A percentile compares a stretch with the other conserved stretches of the same genome.
Evolutionary conservation across 2,797 vertebrate genomes (phyloP).

Genomic region (Scolopax bukidnonensis): DNA sequence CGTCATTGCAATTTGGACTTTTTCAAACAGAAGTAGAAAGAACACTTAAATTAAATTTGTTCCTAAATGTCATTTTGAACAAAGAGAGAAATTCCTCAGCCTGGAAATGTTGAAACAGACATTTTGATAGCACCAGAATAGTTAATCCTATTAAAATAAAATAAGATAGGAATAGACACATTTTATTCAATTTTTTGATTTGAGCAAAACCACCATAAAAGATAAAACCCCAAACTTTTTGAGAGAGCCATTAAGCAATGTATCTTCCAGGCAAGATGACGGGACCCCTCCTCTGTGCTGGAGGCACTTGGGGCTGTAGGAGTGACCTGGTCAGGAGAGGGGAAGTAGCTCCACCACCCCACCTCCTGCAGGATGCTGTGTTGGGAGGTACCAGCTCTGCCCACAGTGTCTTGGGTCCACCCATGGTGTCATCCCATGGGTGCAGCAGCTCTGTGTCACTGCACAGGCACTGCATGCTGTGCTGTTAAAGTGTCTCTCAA

Average conservation of each 20-base stretch:
- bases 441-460: background rate
- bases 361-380: background rate
- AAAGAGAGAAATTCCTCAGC: slow-evolving; percentile 51
- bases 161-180: background rate
- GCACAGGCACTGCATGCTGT: fast-evolving
- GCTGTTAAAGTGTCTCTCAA: background rate
- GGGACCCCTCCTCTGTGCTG: background rate
- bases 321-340: background rate
- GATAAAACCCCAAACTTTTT: background rate
- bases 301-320: background rate
- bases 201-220: background rate
- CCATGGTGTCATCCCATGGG: fast-evolving
- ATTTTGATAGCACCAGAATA: slow-evolving; percentile 34
- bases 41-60: slow-evolving; percentile 42
- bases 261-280: background rate
- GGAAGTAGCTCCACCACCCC: background rate
- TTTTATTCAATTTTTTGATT: background rate
- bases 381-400: background rate
- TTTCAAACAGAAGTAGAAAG: slow-evolving; percentile 39
- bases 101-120: slow-evolving; percentile 43
- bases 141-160: slow-evolving; percentile 57
- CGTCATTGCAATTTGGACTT: slow-evolving; percentile 34
- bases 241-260: background rate
- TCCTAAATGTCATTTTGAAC: slow-evolving; percentile 56
- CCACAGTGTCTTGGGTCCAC: fast-evolving